phyloP scores from a whole-genome alignment of 2,797 vertebrate species.

The Remorina albescens region DNA sequence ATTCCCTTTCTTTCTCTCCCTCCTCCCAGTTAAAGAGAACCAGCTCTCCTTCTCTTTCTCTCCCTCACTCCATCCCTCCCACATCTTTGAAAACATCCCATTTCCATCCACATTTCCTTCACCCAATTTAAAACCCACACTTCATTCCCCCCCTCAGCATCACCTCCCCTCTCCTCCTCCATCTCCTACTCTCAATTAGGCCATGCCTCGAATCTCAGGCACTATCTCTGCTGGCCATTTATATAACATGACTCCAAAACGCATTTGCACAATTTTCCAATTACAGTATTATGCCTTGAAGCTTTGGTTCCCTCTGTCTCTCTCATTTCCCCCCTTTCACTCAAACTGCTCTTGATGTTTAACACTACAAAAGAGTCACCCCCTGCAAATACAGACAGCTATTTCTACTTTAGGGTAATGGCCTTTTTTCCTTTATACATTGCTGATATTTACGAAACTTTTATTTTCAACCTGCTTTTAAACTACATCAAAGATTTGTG shows the following conservation, averaged over 20 bases:
- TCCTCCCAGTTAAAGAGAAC: constrained; percentile 67
- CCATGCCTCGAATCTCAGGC: constrained; percentile 74
- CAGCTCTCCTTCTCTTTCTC: constrained; percentile 43
- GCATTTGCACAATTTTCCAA: constrained; percentile 84
- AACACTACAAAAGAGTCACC: constrained; percentile 71
- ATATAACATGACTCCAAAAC: constrained; percentile 82
- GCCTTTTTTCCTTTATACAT: constrained; percentile 10
- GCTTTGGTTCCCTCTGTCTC: constrained; percentile 71
- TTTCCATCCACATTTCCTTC: constrained; percentile 78
- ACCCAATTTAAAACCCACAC: constrained; percentile 79
- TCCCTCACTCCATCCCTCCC: constrained; percentile 36
- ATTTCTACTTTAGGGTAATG: constrained; percentile 49
- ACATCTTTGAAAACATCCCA: constrained; percentile 74
- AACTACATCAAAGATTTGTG: constrained; percentile 11
- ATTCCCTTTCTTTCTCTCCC: constrained; percentile 60
- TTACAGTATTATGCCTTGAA: constrained; percentile 82
- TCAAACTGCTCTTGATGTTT: constrained; percentile 76
- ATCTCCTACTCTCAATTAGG: constrained; percentile 80
- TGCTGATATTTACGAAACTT: constrained; percentile 36
- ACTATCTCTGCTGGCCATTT: constrained; percentile 82
- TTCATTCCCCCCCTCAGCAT: constrained; percentile 66
- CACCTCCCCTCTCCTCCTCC: constrained; percentile 66
- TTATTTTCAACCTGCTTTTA: constrained; percentile 37
- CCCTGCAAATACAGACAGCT: constrained; percentile 40
- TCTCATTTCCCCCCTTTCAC: constrained; percentile 70